Conservation (phyloP, 2,888 invertebrate genomes). For the Oxycera nigricornis region DNA sequence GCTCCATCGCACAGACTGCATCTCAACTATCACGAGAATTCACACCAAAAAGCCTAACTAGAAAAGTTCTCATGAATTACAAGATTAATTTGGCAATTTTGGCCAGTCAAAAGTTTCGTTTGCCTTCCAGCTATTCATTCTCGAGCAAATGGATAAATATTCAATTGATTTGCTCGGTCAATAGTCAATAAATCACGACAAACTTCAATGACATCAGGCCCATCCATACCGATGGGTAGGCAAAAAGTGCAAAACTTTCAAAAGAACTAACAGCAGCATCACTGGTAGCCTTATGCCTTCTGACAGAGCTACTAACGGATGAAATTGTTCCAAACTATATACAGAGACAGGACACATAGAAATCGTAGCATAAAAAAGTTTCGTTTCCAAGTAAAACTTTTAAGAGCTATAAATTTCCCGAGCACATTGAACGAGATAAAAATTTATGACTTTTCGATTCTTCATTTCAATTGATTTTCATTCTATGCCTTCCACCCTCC, state of each 20-base stretch:
- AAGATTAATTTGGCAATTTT: constrained; percentile 31
- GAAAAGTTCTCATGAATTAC: constrained; percentile 30
- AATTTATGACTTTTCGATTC: constrained; percentile 42
- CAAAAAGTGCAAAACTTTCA: not conserved
- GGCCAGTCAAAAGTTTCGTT: constrained; percentile 7
- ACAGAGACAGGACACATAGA: constrained; percentile 9
- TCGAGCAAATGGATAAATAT: constrained; percentile 34
- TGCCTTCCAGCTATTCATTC: not conserved
- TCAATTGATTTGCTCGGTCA: constrained; percentile 40
- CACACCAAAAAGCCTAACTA: not conserved
- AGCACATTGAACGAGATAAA: constrained; percentile 42
- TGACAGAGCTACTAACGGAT: constrained; percentile 30
- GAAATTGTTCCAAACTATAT: constrained; percentile 28
- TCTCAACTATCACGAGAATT: constrained; percentile 7
- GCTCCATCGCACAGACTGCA: not conserved
- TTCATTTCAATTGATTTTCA: constrained; percentile 38
- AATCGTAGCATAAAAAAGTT: constrained; percentile 25
- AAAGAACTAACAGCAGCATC: constrained; percentile 29
- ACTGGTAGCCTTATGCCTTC: constrained; percentile 11
- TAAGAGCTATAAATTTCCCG: constrained; percentile 41
- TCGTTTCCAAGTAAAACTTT: constrained; percentile 23
- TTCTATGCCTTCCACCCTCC: not conserved
- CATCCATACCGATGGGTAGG: not conserved
- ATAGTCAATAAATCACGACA: constrained; percentile 35
- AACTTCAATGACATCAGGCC: constrained; percentile 39